Conservation (phyloP, 2,113 vertebrate genomes). For the Emberiza fucata region DNA sequence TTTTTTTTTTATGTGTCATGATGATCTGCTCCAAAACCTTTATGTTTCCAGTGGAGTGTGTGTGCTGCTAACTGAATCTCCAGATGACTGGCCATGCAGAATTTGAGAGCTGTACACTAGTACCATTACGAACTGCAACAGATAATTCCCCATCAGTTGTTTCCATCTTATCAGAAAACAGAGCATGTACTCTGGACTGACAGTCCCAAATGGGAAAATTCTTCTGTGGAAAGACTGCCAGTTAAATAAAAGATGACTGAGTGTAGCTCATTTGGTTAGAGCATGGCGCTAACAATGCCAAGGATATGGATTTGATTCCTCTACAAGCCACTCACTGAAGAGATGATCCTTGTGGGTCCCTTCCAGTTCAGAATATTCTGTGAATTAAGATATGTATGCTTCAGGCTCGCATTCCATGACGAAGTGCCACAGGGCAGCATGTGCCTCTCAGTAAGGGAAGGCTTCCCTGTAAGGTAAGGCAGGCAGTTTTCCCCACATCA, state of each 20-base stretch:
- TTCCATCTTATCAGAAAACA: not conserved
- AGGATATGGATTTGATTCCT: not conserved
- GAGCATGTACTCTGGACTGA: not conserved
- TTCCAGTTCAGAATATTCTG: not conserved
- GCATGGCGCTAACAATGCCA: not conserved
- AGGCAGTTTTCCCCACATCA: rapidly evolving
- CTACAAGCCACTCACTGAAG: not conserved
- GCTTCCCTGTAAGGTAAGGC: not conserved
- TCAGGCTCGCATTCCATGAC: rapidly evolving
- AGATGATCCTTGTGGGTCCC: not conserved
- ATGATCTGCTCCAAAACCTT: not conserved
- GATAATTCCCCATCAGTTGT: not conserved
- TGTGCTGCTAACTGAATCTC: not conserved
- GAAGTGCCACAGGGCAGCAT: not conserved
- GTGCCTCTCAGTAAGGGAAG: not conserved
- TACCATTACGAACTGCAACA: not conserved
- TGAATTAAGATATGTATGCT: not conserved
- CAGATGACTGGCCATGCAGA: not conserved
- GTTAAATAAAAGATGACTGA: not conserved
- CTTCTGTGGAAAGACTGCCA: not conserved
- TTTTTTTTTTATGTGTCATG: not conserved
- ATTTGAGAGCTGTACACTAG: not conserved
- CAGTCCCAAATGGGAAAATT: not conserved
- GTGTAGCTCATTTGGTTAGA: not conserved
- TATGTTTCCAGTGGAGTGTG: not conserved